Conservation (phyloP, 35 echinoderm and acorn worm species). For the Amphiura filiformis region DNA sequence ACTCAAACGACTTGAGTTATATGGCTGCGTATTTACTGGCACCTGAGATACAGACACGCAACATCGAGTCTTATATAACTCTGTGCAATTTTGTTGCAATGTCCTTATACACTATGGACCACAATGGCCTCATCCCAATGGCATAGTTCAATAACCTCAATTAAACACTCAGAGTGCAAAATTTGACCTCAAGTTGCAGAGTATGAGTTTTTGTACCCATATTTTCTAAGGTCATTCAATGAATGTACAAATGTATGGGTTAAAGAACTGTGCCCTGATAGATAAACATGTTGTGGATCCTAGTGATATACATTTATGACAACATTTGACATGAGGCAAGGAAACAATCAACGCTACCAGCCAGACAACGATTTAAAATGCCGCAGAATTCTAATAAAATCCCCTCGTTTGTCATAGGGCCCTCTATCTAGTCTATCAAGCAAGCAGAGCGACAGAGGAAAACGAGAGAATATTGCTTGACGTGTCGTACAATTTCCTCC, state of each 20-base stretch:
- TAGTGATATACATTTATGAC: background rate
- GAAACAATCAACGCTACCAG: background rate
- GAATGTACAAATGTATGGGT: too few species aligned
- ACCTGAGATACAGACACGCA: background rate
- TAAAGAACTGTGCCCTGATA: too few species aligned
- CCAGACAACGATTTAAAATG: background rate
- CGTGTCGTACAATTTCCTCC: background rate
- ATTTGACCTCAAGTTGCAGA: too few species aligned
- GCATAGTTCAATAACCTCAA: too few species aligned
- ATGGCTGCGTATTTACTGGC: background rate
- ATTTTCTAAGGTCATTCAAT: too few species aligned
- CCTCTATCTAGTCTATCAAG: background rate
- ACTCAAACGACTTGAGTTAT: background rate
- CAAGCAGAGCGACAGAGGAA: background rate
- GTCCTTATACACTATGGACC: too few species aligned
- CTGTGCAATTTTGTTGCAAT: too few species aligned
- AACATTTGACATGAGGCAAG: background rate
- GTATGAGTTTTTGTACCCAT: too few species aligned
- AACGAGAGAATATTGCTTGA: background rate
- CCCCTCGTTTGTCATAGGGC: background rate
- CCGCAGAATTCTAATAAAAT: slow-evolving; percentile 2
- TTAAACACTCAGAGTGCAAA: too few species aligned
- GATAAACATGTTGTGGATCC: too few species aligned
- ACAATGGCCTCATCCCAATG: too few species aligned
- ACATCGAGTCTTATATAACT: too few species aligned